phyloP scores from a whole-genome alignment of 2,888 invertebrate species.

The Malthinus flaveolus region DNA sequence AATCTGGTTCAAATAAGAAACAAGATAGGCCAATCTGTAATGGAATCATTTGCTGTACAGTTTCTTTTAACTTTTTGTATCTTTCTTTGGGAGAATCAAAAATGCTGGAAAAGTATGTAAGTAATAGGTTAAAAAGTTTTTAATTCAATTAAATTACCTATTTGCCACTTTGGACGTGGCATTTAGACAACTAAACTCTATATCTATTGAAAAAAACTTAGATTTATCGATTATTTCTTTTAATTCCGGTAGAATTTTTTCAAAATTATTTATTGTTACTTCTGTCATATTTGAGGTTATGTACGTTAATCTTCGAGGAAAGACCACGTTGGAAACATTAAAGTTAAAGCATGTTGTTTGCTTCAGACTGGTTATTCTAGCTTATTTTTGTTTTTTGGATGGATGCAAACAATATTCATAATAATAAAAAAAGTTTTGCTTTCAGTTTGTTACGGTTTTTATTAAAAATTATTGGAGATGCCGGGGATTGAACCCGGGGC shows the following conservation, averaged over 20 bases:
- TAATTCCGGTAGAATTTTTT: constrained; percentile 60
- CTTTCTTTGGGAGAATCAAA: constrained; percentile 61
- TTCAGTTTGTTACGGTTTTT: background rate
- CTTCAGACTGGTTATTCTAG: no score
- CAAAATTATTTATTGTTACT: constrained; percentile 65
- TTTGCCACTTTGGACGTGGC: constrained; percentile 46
- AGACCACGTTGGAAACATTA: no score
- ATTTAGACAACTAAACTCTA: constrained; percentile 69
- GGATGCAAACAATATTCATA: no score
- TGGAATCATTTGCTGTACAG: constrained; percentile 60
- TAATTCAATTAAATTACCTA: constrained; percentile 37
- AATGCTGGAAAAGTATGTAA: constrained; percentile 55
- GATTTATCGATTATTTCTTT: constrained; percentile 60
- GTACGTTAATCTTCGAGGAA: no score
- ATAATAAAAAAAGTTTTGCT: no score
- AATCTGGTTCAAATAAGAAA: constrained; percentile 62
- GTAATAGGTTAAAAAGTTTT: constrained; percentile 4
- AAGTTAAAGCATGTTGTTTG: no score
- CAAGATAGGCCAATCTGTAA: constrained; percentile 72
- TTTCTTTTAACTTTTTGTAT: constrained; percentile 58
- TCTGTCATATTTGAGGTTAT: constrained; percentile 58
- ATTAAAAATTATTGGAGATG: constrained; percentile 70
- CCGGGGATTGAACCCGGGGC: constrained; percentile 99
- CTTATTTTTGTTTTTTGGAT: no score
- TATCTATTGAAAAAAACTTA: constrained; percentile 70